Percentiles rank a stretch among this genome's conserved stretches.
These are phyloP conservation scores for Colaptes auratus DNA, from an alignment of 2,113 vertebrate species.

Conservation along the genomic window DNA sequence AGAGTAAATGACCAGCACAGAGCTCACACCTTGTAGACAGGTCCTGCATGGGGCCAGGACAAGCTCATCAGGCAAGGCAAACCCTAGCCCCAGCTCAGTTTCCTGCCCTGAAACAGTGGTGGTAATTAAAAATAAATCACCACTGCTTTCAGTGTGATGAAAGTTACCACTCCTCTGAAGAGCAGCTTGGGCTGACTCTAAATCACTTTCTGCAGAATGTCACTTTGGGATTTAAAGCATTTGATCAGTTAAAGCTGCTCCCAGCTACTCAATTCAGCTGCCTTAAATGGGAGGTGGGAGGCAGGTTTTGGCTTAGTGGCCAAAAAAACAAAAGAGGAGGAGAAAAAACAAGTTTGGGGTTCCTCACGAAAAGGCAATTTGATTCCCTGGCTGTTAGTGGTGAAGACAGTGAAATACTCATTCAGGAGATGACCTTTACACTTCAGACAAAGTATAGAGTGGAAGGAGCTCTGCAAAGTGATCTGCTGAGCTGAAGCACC, in stretches of 20 bases:
- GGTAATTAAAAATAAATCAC: slow-evolving; percentile 53
- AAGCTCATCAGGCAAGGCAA: background rate
- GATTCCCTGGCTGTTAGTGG: slow-evolving; percentile 37
- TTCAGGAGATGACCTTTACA: slow-evolving; percentile 45
- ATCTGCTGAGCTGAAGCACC: background rate
- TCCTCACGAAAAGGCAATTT: slow-evolving; percentile 32
- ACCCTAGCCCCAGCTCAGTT: background rate
- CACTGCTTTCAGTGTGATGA: slow-evolving; percentile 32
- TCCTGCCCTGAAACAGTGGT: background rate
- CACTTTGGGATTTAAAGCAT: background rate
- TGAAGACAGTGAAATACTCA: slow-evolving; percentile 46
- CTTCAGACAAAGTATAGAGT: slow-evolving; percentile 5
- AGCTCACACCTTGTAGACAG: background rate
- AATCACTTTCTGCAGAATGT: background rate
- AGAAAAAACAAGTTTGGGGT: background rate
- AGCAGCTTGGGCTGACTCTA: background rate
- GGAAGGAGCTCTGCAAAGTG: background rate
- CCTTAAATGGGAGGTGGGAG: background rate
- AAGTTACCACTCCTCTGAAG: background rate
- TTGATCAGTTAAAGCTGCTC: background rate
- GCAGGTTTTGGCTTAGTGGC: slow-evolving; percentile 46
- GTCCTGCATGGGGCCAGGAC: background rate
- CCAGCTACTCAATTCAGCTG: background rate
- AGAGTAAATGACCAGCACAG: background rate
- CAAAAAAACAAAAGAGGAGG: background rate